phyloP scores from a whole-genome alignment of 2,797 vertebrate genomes.

The Alauda arvensis region DNA sequence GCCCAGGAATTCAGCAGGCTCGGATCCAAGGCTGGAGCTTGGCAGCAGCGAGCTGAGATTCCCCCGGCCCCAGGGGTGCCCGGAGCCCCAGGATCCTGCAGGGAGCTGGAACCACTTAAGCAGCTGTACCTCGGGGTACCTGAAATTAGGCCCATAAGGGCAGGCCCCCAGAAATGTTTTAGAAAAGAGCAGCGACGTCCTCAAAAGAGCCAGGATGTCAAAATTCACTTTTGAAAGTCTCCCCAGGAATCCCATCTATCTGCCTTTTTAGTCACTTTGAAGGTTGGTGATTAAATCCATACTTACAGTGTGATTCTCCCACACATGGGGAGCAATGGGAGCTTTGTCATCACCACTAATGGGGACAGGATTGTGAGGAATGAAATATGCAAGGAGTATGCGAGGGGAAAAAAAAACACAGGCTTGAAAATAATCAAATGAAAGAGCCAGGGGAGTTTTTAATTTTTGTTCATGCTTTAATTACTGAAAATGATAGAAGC shows the following conservation, averaged over 20 bases:
- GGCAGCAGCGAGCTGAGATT: background rate
- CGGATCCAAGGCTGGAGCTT: background rate
- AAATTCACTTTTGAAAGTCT: constrained; percentile 58
- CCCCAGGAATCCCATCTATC: constrained; percentile 61
- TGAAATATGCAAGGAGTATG: constrained; percentile 47
- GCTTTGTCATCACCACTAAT: constrained; percentile 64
- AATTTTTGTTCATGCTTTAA: constrained; percentile 29
- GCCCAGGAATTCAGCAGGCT: background rate
- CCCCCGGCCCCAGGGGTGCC: background rate
- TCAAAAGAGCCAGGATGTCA: constrained; percentile 49
- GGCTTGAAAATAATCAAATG: constrained; percentile 34
- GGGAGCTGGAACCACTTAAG: constrained; percentile 21
- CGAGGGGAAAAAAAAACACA: accelerated
- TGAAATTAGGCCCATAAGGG: constrained; percentile 46
- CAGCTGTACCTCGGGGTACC: background rate
- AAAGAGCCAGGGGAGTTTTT: constrained; percentile 11
- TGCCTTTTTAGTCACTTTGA: constrained; percentile 57
- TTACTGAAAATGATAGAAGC: constrained; percentile 31
- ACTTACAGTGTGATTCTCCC: constrained; percentile 55
- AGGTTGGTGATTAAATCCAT: constrained; percentile 64
- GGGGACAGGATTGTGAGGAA: constrained; percentile 43
- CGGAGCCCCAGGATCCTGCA: background rate
- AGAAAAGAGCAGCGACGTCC: constrained; percentile 8
- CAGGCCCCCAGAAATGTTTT: background rate
- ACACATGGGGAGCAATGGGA: constrained; percentile 57